Evolutionary conservation across 2,113 vertebrate genomes (phyloP).

Genomic region (Amazona vittata): DNA sequence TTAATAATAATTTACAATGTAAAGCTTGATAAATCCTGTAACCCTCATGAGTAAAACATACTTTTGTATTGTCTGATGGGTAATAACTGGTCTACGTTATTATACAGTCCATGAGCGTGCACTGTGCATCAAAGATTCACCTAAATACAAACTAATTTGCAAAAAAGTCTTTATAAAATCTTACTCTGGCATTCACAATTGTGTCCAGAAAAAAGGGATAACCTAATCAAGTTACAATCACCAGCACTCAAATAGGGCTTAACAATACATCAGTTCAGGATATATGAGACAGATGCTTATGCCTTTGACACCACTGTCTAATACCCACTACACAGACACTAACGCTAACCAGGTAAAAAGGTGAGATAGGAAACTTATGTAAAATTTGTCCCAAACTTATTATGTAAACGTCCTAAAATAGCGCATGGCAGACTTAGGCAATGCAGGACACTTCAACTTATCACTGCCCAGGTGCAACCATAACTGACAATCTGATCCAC

Average conservation of each 20-base stretch:
- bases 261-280: neutral
- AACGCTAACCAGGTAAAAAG: neutral
- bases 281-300: neutral
- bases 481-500: neutral
- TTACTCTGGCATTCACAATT: neutral
- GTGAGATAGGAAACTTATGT: neutral
- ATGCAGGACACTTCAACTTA: neutral
- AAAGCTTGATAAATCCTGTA: neutral
- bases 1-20: constrained; percentile 13
- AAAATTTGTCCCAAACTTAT: neutral
- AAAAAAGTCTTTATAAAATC: neutral
- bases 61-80: neutral
- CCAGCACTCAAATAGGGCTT: neutral
- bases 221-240: neutral
- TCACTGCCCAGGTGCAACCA: neutral
- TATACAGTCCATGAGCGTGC: neutral
- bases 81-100: neutral
- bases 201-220: neutral
- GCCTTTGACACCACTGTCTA: neutral
- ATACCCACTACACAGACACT: neutral
- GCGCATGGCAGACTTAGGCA: neutral
- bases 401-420: neutral
- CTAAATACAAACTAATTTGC: neutral
- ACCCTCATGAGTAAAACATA: neutral
- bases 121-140: neutral